Evolutionary conservation across 2,888 invertebrate genomes (phyloP), one percentile per base, ranked within the genome.

Genomic region (Pseudococcus longispinus): DNA sequence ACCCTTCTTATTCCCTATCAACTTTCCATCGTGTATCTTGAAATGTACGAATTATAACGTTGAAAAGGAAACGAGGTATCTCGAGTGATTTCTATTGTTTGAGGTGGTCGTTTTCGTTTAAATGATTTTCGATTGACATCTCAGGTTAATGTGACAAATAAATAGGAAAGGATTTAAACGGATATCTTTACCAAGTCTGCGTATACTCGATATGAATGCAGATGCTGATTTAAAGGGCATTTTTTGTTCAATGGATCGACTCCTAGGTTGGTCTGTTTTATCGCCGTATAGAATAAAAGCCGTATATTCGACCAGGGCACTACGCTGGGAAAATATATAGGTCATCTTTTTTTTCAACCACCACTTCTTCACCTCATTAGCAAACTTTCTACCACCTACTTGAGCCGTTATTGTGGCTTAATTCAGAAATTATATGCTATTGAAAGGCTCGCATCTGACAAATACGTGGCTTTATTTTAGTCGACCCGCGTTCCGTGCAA

Each of bases 381-480:
- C 42, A 80, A 37, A 80, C 77, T 80, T 80, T 80, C 77, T 80
- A 80, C 77, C 77, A 80, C 77, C 77, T 80, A 80, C 77, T 80
- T 32, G 77, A 80, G 9, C 23, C 42, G 11, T 29, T 42, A 42
- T 80, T 80, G 77, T 80, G 77, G 42, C 77, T 42, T 42, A 80
- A 80, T 80, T 80, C 42, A 5, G 13, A 80, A 29, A 37, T 74
- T 74, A 74, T 74, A 32, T 80, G 20, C 77, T 42, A 80, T 80
- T 80, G 42, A 80, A 80, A 80, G n/a, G 42, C 9, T 29, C 74
- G 60, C 74, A 23, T 32, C 13, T 80, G 77, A 80, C 77, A 80
- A 80, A 80, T 80, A 5, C 37, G 37, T 37, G 37, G 77, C 77
- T 20, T 26, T 32, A 42, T 80, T 80, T 80, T 80, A 2, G n/a